These are phyloP conservation scores for Zaprionus taronus DNA, from an alignment of 1,140 invertebrate genomes.

Conservation along the genomic window DNA sequence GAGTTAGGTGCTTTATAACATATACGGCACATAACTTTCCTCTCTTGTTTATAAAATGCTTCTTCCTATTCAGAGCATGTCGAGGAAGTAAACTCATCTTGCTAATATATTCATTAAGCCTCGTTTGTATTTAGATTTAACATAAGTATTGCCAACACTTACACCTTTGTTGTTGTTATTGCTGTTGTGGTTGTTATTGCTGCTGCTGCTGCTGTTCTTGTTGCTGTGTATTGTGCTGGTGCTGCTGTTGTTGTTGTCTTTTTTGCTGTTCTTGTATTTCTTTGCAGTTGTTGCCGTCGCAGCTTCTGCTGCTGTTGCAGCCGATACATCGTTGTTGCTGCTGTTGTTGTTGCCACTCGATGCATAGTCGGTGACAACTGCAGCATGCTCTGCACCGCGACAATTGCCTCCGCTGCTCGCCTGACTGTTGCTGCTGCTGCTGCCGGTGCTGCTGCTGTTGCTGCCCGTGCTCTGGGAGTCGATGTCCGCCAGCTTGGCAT, in stretches of 20 bases:
- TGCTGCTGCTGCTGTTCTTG: conserved; percentile 53
- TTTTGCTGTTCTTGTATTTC: conserved; percentile 69
- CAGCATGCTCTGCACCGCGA: conserved; percentile 46
- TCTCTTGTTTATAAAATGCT: too few species aligned
- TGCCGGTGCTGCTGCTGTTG: conserved; percentile 57
- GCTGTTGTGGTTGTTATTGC: conserved; percentile 32
- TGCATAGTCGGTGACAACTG: conserved; percentile 26
- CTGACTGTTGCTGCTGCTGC: conserved; percentile 53
- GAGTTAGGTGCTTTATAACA: too few species aligned
- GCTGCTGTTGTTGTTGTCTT: conserved; percentile 52
- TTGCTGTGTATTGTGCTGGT: conserved; percentile 25
- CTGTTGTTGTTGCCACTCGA: conserved; percentile 27
- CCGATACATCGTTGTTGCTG: conserved; percentile 30
- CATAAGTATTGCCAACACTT: conserved; percentile 33
- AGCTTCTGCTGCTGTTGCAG: conserved; percentile 26
- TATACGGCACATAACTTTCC: too few species aligned
- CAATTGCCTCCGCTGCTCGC: conserved; percentile 48
- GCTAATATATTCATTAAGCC: too few species aligned
- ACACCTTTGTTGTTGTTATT: conserved; percentile 56
- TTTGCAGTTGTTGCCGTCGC: conserved; percentile 36
- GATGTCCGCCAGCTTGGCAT: conserved; percentile 71
- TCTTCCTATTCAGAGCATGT: too few species aligned
- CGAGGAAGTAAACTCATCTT: too few species aligned
- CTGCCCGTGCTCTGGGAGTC: conserved; percentile 71
- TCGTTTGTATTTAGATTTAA: not conserved